Conservation (phyloP, 2,888 invertebrate genomes). For the Pachycephus smyrnensis region DNA sequence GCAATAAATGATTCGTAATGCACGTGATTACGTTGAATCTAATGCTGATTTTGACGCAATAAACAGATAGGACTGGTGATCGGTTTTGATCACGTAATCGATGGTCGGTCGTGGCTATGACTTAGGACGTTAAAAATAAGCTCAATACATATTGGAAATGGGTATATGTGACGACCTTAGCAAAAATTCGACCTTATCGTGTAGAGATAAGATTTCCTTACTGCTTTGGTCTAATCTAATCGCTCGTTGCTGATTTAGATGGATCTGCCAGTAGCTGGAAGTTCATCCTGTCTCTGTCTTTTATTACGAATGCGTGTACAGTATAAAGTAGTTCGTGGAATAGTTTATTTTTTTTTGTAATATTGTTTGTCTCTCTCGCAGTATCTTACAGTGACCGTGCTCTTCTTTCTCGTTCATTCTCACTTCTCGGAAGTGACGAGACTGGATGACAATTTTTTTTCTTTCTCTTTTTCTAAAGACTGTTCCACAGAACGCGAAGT, state of each 20-base stretch:
- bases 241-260: not conserved
- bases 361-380: not conserved
- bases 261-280: not conserved
- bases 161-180: conserved; percentile 10
- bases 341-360: not conserved
- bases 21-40: not conserved
- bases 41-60: not conserved
- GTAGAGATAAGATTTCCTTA: not conserved
- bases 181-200: conserved; percentile 26
- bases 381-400: not conserved
- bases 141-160: not conserved
- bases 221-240: not conserved
- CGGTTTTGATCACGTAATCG: not conserved
- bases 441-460: not conserved
- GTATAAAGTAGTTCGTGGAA: not conserved
- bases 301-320: not conserved
- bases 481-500: not conserved
- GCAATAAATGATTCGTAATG: not conserved
- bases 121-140: not conserved
- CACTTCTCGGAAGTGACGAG: not conserved
- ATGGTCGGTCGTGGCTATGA: not conserved
- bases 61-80: not conserved
- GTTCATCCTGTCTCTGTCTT: not conserved
- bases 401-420: not conserved
- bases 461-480: too few species aligned